Evolutionary conservation across 2,797 vertebrate species (phyloP), one percentile per base, ranked within the genome.

Genomic region (Takifugu ocellatus): DNA sequence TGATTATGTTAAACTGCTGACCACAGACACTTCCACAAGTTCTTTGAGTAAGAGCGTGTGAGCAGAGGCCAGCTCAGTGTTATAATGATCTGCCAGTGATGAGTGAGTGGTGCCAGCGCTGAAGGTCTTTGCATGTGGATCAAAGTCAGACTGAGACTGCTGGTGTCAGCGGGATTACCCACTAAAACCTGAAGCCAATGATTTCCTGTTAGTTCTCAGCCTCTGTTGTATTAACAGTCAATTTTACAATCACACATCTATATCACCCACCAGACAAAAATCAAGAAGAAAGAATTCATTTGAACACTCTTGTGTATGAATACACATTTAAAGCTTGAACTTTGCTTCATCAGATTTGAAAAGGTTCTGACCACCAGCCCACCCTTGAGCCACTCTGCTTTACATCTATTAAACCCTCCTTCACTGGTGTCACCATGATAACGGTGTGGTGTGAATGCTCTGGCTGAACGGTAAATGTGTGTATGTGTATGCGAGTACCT

Each of bases 401-500:
- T 11, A n/a, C 51, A 55, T 7, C 2, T 12, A 15, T 66, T 9
- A 60, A 51, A 76, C 60, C 29, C 25, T 61, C 27, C 49, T 70
- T 26, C 48, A 44, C 36, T 11, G 36, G 12, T 14, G 12, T 68
- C 57, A 67, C 5, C 24, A 68, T 51, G 45, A 11, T 12, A 8
- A 70, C 70, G 66, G 29, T 44, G 50, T 49, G 42, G 57, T 46
- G 64, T 57, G 43, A 63, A 56, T 65, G 46, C 27, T 49, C 55
- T 14, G 31, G 36, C 36, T 39, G 12, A 14, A 11, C 25, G 25
- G 27, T 46, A 26, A 16, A 11, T 36, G 29, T 63, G 14, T 50
- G 26, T 63, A 14, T 48, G n/a, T 51, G 44, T n/a, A 3, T 58
- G 36, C 51, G 31, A 24, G 24, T 59, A 98, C 97, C 97, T 68